These are phyloP conservation scores for Sapayoa aenigma DNA, from an alignment of 2,113 vertebrate genomes.

Conservation along the genomic window DNA sequence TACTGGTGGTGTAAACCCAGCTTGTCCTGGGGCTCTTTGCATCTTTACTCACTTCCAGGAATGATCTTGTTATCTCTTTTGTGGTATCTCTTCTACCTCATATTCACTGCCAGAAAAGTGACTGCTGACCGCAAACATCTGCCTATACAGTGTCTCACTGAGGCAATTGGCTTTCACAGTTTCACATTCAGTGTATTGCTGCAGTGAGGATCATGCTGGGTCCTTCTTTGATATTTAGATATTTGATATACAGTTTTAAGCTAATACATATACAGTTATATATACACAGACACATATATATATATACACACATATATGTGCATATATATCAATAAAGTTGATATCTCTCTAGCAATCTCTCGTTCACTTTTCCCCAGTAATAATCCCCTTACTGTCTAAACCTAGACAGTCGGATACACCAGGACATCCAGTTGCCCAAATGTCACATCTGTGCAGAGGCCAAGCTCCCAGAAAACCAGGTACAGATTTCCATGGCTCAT, in stretches of 20 bases:
- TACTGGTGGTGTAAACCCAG: neutral
- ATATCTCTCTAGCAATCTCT: too few relatives aligned
- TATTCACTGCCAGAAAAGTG: neutral
- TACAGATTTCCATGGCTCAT: neutral
- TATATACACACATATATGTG: too few relatives aligned
- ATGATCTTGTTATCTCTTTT: neutral
- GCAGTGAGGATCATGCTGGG: neutral
- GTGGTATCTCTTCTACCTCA: neutral
- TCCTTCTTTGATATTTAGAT: slow-evolving; percentile 3
- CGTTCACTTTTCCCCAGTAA: too few relatives aligned
- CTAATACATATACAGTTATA: too few relatives aligned
- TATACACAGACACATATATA: too few relatives aligned
- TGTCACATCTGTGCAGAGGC: neutral
- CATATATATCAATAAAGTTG: too few relatives aligned
- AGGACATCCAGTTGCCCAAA: neutral
- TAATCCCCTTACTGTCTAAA: too few relatives aligned
- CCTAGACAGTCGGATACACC: too few relatives aligned
- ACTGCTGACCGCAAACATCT: neutral
- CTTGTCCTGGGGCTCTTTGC: neutral
- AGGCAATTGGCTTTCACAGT: neutral
- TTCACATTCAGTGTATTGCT: neutral
- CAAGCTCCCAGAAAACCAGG: neutral
- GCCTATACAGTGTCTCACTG: neutral
- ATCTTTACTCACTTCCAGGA: neutral
- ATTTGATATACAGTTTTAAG: too few relatives aligned